phyloP scores from a whole-genome alignment of 2,888 invertebrate species.

The Tyria jacobaeae region DNA sequence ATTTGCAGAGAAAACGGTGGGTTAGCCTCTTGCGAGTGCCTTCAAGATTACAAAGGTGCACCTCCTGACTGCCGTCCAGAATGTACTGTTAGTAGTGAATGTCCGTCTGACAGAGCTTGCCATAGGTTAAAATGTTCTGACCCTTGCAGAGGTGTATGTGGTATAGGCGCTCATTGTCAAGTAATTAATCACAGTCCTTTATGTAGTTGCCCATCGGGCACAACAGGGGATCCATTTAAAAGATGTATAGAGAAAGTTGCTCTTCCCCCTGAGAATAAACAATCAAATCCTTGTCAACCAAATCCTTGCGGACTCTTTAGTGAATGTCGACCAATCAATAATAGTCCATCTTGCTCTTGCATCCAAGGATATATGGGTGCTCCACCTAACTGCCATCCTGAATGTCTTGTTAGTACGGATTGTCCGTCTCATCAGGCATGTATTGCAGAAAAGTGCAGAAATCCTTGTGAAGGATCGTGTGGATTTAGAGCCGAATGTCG shows the following conservation, averaged over 20 bases:
- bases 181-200: constrained; percentile 93
- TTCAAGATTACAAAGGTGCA: constrained; percentile 89
- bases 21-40: constrained; percentile 91
- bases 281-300: constrained; percentile 89
- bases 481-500: constrained; percentile 92
- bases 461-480: constrained; percentile 94
- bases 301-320: constrained; percentile 94
- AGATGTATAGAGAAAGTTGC: constrained; percentile 80
- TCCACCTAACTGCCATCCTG: constrained; percentile 93
- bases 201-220: constrained; percentile 90
- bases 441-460: constrained; percentile 92
- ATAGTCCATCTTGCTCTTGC: constrained; percentile 92
- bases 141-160: constrained; percentile 92
- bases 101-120: constrained; percentile 91
- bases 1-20: constrained; percentile 91
- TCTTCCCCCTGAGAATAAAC: constrained; percentile 46
- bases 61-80: constrained; percentile 92
- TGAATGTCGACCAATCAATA: constrained; percentile 90
- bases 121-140: constrained; percentile 92
- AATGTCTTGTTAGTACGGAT: constrained; percentile 93
- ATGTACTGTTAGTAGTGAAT: constrained; percentile 92
- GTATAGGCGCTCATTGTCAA: constrained; percentile 90
- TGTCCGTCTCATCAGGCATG: constrained; percentile 93
- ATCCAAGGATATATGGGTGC: constrained; percentile 90
- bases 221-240: constrained; percentile 89